phyloP scores from a whole-genome alignment of 2,888 invertebrate species.

The Ophioninae sp. region DNA sequence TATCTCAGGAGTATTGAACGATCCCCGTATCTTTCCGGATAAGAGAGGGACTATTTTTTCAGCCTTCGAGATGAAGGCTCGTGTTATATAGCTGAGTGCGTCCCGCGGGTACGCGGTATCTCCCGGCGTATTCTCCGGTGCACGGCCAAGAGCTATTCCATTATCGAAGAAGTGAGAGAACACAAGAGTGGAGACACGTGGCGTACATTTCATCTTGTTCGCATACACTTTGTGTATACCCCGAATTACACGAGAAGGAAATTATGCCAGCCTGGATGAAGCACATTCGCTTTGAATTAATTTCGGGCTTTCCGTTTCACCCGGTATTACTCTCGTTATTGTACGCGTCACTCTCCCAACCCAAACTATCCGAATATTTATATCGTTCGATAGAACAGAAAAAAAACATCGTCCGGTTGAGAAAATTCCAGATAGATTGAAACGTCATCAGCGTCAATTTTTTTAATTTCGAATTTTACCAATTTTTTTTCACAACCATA shows the following conservation, averaged over 20 bases:
- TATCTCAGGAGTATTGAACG: not conserved
- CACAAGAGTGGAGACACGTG: conserved; percentile 2
- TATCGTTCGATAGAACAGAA: not conserved
- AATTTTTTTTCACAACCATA: not conserved
- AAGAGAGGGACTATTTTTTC: conserved; percentile 12
- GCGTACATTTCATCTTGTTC: conserved; percentile 35
- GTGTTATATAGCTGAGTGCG: conserved; percentile 12
- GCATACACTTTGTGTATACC: conserved; percentile 11
- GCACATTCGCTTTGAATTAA: conserved; percentile 24
- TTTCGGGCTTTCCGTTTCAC: conserved; percentile 26
- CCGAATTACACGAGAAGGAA: conserved; percentile 19
- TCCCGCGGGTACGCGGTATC: conserved; percentile 7
- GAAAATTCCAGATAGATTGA: conserved; percentile 11
- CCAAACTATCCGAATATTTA: not conserved
- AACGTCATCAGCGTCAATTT: not conserved
- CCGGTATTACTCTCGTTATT: conserved; percentile 34
- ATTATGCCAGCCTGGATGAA: conserved; percentile 10
- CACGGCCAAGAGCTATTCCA: conserved; percentile 43
- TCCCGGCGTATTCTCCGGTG: conserved; percentile 20
- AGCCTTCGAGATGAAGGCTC: conserved; percentile 11
- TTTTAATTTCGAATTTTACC: not conserved
- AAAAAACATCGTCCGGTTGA: conserved; percentile 17
- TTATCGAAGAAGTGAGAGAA: conserved; percentile 43
- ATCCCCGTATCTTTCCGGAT: not conserved
- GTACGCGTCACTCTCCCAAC: not conserved